These are phyloP conservation scores for Apaloderma vittatum DNA, from an alignment of 2,113 vertebrate species.

Conservation along the genomic window DNA sequence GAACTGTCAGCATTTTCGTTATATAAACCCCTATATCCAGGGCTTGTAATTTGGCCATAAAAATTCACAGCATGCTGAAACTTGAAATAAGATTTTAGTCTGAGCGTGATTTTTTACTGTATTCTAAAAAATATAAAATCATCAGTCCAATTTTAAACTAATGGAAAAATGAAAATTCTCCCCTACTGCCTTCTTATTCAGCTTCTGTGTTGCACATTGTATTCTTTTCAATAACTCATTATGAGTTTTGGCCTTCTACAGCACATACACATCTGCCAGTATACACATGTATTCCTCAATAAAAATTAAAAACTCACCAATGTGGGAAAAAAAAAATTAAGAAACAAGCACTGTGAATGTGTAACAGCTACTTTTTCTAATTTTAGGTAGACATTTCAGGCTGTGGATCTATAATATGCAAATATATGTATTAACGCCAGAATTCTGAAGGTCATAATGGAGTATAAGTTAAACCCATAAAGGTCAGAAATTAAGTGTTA, in stretches of 20 bases:
- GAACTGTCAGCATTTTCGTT: slow-evolving; percentile 47
- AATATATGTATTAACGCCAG: background rate
- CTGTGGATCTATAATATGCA: slow-evolving; percentile 30
- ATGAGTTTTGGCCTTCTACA: background rate
- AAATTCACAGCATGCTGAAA: slow-evolving; percentile 51
- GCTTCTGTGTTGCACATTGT: background rate
- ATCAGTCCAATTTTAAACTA: slow-evolving; percentile 33
- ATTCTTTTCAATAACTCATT: background rate
- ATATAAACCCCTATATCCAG: slow-evolving; percentile 30
- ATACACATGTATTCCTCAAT: background rate
- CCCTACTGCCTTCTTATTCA: background rate
- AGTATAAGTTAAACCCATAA: slow-evolving; percentile 36
- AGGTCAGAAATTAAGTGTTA: slow-evolving; percentile 55
- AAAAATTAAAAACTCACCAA: background rate
- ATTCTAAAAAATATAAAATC: background rate
- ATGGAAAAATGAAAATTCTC: background rate
- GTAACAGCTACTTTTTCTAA: background rate
- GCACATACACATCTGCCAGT: background rate
- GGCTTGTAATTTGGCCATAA: slow-evolving; percentile 40
- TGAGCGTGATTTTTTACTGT: background rate
- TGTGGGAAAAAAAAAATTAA: background rate
- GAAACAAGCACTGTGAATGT: background rate
- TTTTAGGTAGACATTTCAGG: background rate
- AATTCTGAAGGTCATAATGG: slow-evolving; percentile 28
- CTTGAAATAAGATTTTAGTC: slow-evolving; percentile 49